A percentile compares a stretch with the other conserved stretches of the same genome.
Evolutionary conservation across 2,113 vertebrate genomes (phyloP).

Genomic region (Salvator merianae): DNA sequence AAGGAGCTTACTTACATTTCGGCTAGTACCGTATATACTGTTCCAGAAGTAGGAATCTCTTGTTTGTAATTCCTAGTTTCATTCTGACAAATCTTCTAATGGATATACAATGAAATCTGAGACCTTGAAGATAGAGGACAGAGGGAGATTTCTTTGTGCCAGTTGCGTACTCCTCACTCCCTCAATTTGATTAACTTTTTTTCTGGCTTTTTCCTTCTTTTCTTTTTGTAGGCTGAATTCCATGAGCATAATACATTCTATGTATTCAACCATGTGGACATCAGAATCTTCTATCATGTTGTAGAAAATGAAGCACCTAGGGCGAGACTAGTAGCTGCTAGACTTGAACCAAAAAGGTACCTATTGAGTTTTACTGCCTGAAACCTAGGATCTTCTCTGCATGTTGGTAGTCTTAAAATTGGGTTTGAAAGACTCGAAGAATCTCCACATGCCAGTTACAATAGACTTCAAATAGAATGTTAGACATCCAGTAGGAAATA

Average conservation of each 20-base stretch:
- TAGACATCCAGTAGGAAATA: not conserved
- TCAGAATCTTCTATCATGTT: slow-evolving; percentile 90
- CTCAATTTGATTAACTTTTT: slow-evolving; percentile 13
- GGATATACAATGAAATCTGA: not conserved
- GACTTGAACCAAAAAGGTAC: slow-evolving; percentile 95
- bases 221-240: slow-evolving; percentile 84
- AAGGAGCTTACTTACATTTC: not conserved
- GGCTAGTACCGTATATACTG: not conserved
- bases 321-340: slow-evolving; percentile 91
- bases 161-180: not conserved
- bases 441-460: not conserved
- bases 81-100: not conserved
- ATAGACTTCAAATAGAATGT: not conserved
- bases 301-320: slow-evolving; percentile 83
- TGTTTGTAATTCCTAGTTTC: not conserved
- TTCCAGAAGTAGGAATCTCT: not conserved
- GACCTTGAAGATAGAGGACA: not conserved
- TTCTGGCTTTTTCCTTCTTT: not conserved
- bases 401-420: not conserved
- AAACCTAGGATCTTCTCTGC: not conserved
- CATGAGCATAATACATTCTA: slow-evolving; percentile 92
- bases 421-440: not conserved
- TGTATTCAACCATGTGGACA: slow-evolving; percentile 97
- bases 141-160: too few relatives aligned
- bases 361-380: slow-evolving; percentile 21